Evolutionary conservation across 2,113 vertebrate genomes (phyloP).

Genomic region (Syrrhaptes paradoxus): DNA sequence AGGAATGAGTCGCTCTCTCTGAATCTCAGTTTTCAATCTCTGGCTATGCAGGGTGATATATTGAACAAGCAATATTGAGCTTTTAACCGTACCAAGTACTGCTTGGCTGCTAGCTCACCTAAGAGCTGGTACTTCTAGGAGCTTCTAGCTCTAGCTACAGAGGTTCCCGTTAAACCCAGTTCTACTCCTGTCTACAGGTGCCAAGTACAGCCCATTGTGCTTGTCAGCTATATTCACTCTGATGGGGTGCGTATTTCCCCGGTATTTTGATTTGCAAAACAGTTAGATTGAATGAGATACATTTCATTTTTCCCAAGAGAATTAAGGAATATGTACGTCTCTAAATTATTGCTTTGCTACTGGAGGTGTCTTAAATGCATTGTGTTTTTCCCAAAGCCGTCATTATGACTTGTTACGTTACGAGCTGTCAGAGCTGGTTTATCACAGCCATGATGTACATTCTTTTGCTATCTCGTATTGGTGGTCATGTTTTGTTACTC

Average conservation of each 20-base stretch:
- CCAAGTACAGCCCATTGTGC: neutral
- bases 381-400: neutral
- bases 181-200: neutral
- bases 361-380: neutral
- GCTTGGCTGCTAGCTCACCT: neutral
- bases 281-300: neutral
- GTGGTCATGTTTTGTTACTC: neutral
- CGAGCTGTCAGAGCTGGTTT: constrained; percentile 6
- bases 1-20: neutral
- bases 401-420: neutral
- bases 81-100: neutral
- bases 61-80: neutral
- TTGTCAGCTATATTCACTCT: neutral
- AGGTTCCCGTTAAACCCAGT: neutral
- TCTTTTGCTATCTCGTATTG: neutral
- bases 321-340: neutral
- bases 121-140: neutral
- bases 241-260: neutral
- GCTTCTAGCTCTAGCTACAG: neutral
- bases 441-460: neutral
- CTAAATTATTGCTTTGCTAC: neutral
- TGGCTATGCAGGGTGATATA: neutral
- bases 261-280: neutral
- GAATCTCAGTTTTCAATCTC: neutral
- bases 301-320: neutral